Conservation (phyloP, 2,888 invertebrate species). For the Ectemnius cavifrons region DNA sequence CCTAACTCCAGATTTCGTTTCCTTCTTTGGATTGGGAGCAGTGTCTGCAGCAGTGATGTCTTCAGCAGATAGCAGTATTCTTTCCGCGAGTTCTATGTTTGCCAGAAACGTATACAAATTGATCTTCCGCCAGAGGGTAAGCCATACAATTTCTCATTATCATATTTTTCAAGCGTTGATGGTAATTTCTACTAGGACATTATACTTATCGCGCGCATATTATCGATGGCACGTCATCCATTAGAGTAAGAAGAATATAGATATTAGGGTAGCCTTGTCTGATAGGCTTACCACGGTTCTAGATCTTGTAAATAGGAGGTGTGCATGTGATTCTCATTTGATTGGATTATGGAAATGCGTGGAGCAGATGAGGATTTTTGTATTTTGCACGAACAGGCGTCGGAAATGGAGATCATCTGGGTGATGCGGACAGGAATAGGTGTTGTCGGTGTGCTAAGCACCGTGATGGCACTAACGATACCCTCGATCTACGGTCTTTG, state of each 20-base stretch:
- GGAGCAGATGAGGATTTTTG: too few species aligned
- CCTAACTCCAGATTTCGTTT: constrained; percentile 96
- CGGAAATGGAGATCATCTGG: constrained; percentile 98
- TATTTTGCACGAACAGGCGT: constrained; percentile 82
- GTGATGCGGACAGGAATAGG: constrained; percentile 96
- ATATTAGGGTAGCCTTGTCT: too few species aligned
- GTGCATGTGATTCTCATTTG: too few species aligned
- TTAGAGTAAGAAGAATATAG: too few species aligned
- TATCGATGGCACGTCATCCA: too few species aligned
- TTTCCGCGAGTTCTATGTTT: constrained; percentile 99
- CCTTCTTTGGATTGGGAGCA: constrained; percentile 98
- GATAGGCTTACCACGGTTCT: too few species aligned
- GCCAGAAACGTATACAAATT: constrained; percentile 98
- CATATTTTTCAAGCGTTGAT: too few species aligned
- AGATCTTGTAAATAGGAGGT: too few species aligned
- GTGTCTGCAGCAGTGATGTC: constrained; percentile 99
- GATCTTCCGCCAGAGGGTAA: constrained; percentile 94
- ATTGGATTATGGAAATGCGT: too few species aligned
- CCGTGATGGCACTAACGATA: constrained; percentile 97
- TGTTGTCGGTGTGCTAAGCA: constrained; percentile 93
- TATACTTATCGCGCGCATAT: too few species aligned
- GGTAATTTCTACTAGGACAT: too few species aligned
- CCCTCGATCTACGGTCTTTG: constrained; percentile 98
- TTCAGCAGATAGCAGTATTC: constrained; percentile 98
- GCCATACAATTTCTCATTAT: constrained; percentile 50